phyloP scores from a whole-genome alignment of 2,888 invertebrate genomes.

The Dexiosoma caninum region DNA sequence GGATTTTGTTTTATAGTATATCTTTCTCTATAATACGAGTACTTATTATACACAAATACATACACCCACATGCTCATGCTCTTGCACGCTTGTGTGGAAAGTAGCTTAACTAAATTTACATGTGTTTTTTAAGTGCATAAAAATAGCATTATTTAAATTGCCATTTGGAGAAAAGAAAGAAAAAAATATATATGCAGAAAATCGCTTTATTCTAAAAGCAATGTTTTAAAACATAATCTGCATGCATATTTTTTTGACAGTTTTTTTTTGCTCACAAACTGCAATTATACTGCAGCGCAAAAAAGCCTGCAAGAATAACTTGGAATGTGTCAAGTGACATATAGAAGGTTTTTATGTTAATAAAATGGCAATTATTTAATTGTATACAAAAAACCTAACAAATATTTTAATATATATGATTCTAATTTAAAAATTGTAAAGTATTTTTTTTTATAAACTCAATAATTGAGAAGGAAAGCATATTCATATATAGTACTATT shows the following conservation, averaged over 20 bases:
- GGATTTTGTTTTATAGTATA: conserved; percentile 16
- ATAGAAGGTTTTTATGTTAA: background rate
- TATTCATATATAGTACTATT: no score
- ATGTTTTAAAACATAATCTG: conserved; percentile 39
- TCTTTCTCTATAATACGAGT: no score
- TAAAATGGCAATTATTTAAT: conserved; percentile 10
- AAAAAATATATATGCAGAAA: conserved; percentile 20
- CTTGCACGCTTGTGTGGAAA: background rate
- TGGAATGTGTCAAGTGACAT: background rate
- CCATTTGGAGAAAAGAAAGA: conserved; percentile 18
- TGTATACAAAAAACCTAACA: background rate
- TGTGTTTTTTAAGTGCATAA: conserved; percentile 56
- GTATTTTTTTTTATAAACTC: no score
- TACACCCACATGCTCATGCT: background rate
- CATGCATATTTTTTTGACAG: conserved; percentile 23
- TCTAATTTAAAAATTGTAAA: no score
- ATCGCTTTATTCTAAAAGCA: conserved; percentile 41
- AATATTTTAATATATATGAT: no score
- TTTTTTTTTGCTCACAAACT: conserved; percentile 4
- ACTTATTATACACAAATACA: background rate
- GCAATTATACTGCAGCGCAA: background rate
- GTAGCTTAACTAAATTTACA: conserved; percentile 17
- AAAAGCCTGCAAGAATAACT: background rate
- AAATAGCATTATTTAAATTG: conserved; percentile 49
- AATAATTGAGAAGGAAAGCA: no score